These are phyloP conservation scores for Ennomos fuscantarius DNA, from an alignment of 2,888 invertebrate species.

Conservation along the genomic window DNA sequence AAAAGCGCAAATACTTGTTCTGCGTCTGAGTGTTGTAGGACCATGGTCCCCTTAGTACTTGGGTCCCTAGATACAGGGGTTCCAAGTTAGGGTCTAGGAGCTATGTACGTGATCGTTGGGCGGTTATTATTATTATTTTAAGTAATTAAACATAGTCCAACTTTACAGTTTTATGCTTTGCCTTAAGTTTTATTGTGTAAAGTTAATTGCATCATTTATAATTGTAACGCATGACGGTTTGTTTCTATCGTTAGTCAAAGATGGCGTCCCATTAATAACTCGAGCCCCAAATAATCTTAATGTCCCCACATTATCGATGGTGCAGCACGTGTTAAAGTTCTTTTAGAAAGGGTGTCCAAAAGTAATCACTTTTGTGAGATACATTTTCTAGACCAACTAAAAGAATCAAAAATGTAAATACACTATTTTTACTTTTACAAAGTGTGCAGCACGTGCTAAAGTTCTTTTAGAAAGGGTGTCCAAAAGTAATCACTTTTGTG, in stretches of 20 bases:
- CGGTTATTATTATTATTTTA: too few relatives aligned
- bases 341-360: slow-evolving; percentile 35
- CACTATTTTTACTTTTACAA: too few relatives aligned
- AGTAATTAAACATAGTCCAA: not conserved
- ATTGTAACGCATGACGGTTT: slow-evolving; percentile 47
- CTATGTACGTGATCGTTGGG: too few relatives aligned
- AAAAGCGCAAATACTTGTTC: too few relatives aligned
- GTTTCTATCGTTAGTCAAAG: slow-evolving; percentile 64
- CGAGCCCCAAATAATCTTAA: slow-evolving; percentile 74
- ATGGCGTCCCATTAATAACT: slow-evolving; percentile 72
- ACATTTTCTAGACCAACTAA: too few relatives aligned
- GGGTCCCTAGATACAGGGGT: too few relatives aligned
- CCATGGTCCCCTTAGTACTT: too few relatives aligned
- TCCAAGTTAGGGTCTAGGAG: too few relatives aligned
- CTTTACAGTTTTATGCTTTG: slow-evolving; percentile 20
- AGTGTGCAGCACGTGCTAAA: slow-evolving; percentile 64
- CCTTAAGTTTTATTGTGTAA: slow-evolving; percentile 32
- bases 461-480: slow-evolving; percentile 37
- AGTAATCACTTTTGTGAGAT: not conserved
- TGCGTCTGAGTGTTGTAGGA: too few relatives aligned
- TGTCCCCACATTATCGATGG: slow-evolving; percentile 76
- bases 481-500: not conserved
- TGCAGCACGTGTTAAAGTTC: slow-evolving; percentile 61
- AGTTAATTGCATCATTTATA: slow-evolving; percentile 64
- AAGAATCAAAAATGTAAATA: too few relatives aligned